Base-by-base conservation (phyloP, 2,113 vertebrate genomes). In the Steatornis caripensis region DNA sequence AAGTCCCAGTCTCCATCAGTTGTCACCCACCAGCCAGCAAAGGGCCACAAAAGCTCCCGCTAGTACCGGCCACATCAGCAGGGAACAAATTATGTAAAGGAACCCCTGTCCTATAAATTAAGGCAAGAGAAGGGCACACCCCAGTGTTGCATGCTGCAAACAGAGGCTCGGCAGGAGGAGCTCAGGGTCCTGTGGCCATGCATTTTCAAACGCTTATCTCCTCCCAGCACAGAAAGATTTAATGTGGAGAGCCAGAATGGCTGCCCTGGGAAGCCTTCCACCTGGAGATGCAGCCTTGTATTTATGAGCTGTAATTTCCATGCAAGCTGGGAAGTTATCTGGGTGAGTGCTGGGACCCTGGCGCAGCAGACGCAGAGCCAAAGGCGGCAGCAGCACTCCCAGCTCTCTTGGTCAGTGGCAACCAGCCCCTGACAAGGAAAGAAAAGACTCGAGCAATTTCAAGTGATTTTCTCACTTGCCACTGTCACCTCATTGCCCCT, bases 401-500 rank as follows among this genome's bases (percentile, higher is more conserved):
- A 51, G 36, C 43, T 60, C 30, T 49, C 36, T 12, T 11, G 22
- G 17, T 32, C 57, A 88, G 58, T 5, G 10, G 5, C 51, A 75
- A 34, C 27, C 53, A 43, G 19, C 4, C 26, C 26, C 43, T 62
- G 14, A 24, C 16, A 37, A 34, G 4, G 10, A 36, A 61, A 69
- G 14, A 43, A 69, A 43, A 69, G 29, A 29, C 8, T 5, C 1
- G 1, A 15, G 17, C 20, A 14, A 43, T 21, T 74, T 48, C 27
- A 61, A 19, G 27, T 6, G 6, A 15, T 55, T 85, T 87, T 48
- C 41, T 46, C 39, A 65, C 32, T 65, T 49, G 12, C 21, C 16
- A 16, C 23, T 20, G 2, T 23, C 30, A 18, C 13, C 22, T 12
- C 6, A 2, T 30, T 36, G 27, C 17, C 10, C 29, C 5, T 0